Base-by-base conservation (phyloP, 2,888 invertebrate species). In the Flabesymbios commensalis region DNA sequence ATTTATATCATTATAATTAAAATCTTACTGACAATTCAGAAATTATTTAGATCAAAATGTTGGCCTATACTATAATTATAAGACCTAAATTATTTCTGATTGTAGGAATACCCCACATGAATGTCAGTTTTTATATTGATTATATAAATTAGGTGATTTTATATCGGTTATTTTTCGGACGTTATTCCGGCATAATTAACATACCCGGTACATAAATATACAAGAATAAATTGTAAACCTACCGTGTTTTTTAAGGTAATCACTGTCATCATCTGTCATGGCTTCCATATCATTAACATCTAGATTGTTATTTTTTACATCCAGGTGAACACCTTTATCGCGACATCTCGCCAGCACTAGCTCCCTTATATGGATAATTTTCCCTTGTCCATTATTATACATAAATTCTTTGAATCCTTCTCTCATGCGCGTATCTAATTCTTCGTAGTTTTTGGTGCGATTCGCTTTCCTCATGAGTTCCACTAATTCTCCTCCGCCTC, bases 311-410 rank as follows among this genome's bases (percentile, higher is more conserved):
- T 54, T 3, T 3, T 39, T 39, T 10, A 39, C 2, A n/a, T 39
- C 28, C 2, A 42, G 39, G 7, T 41, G 24, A 17, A 52, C 59
- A 22, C 24, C 43, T 4, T 58, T 53, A 26, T 57, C 47, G 10
- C 57, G 49, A 14, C 53, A 36, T 5, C 63, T 24, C 1, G 51
- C 57, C 17, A 28, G 29, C 17, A 67, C 61, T 17, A 67, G 52
- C n/a, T 59, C 51, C 10, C 53, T 48, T 19, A 63, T 58, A 28
- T 64, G 63, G 2, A 62, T 51, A 29, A 61, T 57, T 61, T 91
- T 90, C 0, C 98, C 97, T 73, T 89, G 88, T 2, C 98, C 98
- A 77, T 90, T 91, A 80, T 96, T 94, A 83, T 97, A 97, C 26
- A 98, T 84, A 82, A 93, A 95, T 0, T 93, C 93, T 74, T 92